These are phyloP conservation scores for Pelusios castaneus DNA, from an alignment of 2,113 vertebrate species.

Conservation along the genomic window DNA sequence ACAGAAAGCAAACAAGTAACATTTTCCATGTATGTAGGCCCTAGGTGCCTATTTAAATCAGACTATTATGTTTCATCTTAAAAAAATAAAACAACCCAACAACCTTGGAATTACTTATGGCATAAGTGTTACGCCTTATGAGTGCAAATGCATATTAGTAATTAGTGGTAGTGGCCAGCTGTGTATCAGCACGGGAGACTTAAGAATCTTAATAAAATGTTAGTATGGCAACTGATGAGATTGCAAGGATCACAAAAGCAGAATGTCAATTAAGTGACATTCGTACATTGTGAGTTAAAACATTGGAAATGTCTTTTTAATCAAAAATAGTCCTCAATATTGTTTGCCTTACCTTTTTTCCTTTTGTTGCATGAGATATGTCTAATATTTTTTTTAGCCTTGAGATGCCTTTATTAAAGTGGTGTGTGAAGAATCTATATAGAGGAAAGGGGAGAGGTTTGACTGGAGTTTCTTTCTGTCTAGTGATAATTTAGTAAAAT, in stretches of 20 bases:
- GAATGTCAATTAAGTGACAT: constrained; percentile 7
- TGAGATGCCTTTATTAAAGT: neutral
- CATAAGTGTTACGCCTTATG: neutral
- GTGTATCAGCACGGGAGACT: neutral
- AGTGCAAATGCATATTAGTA: neutral
- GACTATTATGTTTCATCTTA: neutral
- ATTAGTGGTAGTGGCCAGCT: neutral
- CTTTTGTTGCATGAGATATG: neutral
- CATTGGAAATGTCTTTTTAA: constrained; percentile 26
- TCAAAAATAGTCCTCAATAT: constrained; percentile 15
- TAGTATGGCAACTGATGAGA: constrained; percentile 29
- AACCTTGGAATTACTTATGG: neutral
- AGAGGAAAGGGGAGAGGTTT: neutral
- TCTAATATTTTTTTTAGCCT: constrained; percentile 13
- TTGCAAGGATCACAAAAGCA: constrained; percentile 30
- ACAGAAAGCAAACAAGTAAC: neutral
- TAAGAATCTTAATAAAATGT: constrained; percentile 40
- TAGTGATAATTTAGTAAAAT: constrained; percentile 47
- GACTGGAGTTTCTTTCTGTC: neutral
- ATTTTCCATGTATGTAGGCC: neutral
- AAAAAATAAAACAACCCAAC: neutral
- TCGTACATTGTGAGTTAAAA: constrained; percentile 43
- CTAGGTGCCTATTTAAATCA: neutral
- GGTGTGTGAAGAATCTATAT: neutral
- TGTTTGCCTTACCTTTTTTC: neutral